Evolutionary conservation across 1,140 invertebrate genomes (phyloP).

Genomic region (Teleogryllus occipitalis): DNA sequence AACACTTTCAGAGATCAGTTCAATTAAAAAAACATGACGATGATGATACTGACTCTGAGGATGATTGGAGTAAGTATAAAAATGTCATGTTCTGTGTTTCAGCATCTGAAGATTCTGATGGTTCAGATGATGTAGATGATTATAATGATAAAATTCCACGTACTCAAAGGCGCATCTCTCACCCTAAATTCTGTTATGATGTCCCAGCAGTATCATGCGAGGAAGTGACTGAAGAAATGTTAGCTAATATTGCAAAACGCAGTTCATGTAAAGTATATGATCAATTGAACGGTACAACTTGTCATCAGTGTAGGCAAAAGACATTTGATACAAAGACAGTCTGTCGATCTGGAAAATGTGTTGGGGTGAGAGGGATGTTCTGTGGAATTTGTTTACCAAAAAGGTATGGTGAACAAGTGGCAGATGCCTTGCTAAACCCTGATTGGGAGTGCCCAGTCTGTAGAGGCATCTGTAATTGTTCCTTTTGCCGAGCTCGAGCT

Average conservation of each 20-base stretch:
- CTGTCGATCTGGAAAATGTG: slow-evolving; percentile 37
- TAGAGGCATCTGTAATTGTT: slow-evolving; percentile 39
- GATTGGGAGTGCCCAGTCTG: slow-evolving; percentile 38
- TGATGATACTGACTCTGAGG: neutral
- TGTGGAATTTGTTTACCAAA: slow-evolving; percentile 41
- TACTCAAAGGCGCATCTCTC: neutral
- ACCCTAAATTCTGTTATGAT: neutral
- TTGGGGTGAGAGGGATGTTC: slow-evolving; percentile 40
- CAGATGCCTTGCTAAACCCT: slow-evolving; percentile 36
- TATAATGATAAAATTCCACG: neutral
- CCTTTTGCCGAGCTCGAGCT: slow-evolving; percentile 37
- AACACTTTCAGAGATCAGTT: too few species aligned
- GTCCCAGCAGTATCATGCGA: slow-evolving; percentile 20
- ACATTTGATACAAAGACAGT: slow-evolving; percentile 41
- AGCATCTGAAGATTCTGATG: neutral
- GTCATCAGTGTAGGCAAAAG: slow-evolving; percentile 42
- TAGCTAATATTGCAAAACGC: slow-evolving; percentile 32
- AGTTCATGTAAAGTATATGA: slow-evolving; percentile 32
- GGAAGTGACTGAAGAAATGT: slow-evolving; percentile 35
- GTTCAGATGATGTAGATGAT: neutral
- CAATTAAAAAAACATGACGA: too few species aligned
- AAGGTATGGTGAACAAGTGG: slow-evolving; percentile 40
- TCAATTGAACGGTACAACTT: slow-evolving; percentile 32
- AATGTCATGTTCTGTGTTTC: neutral
- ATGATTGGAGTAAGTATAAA: neutral